phyloP scores from a whole-genome alignment of 2,113 vertebrate species.

The Brachionichthys hirsutus region DNA sequence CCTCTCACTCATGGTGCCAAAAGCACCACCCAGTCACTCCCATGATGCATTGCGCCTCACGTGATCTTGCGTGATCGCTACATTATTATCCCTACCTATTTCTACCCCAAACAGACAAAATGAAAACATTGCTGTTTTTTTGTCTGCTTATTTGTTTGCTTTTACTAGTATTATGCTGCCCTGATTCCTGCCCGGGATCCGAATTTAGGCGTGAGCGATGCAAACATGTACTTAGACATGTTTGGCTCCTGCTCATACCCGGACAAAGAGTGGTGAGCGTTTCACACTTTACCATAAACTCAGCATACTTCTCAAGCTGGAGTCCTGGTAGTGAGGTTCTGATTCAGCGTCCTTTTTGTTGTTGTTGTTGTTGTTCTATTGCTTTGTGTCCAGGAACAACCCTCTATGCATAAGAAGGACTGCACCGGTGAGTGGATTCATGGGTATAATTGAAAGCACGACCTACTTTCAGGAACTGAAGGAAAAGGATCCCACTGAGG shows the following conservation, averaged over 20 bases:
- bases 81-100: too few relatives aligned
- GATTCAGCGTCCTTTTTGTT: too few relatives aligned
- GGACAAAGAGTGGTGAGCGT: conserved; percentile 81
- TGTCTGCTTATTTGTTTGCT: background rate
- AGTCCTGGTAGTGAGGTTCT: too few relatives aligned
- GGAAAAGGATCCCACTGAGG: conserved; percentile 61
- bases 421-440: conserved; percentile 51
- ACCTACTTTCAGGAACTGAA: conserved; percentile 68
- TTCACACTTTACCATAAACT: background rate
- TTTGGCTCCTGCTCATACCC: conserved; percentile 71
- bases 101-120: background rate
- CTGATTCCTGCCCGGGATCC: conserved; percentile 47
- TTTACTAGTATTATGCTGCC: conserved; percentile 49
- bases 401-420: background rate
- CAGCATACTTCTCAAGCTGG: too few relatives aligned
- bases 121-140: background rate
- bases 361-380: background rate
- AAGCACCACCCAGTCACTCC: too few relatives aligned
- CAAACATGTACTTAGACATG: conserved; percentile 62
- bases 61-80: too few relatives aligned
- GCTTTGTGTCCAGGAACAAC: conserved; percentile 47
- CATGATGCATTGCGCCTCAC: too few relatives aligned
- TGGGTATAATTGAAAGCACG: conserved; percentile 75
- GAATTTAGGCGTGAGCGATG: conserved; percentile 29
- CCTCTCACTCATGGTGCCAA: too few relatives aligned